A percentile compares a stretch with the other conserved stretches of the same genome.
Conservation (phyloP, 2,888 invertebrate genomes). For the Noctua pronuba region DNA sequence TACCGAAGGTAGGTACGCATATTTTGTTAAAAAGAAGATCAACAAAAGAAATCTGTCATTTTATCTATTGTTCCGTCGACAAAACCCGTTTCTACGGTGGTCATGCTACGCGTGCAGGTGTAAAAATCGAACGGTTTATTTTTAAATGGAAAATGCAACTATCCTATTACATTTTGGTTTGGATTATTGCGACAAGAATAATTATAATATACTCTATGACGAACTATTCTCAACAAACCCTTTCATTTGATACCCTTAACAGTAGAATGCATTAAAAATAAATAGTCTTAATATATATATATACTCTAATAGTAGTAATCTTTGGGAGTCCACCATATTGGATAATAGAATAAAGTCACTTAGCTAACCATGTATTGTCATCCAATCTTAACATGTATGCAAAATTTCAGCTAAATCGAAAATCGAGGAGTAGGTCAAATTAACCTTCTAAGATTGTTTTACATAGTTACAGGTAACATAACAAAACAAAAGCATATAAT, state of each 20-base stretch:
- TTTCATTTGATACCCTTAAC: background rate
- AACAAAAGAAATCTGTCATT: too few relatives aligned
- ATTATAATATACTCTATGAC: background rate
- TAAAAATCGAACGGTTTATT: background rate
- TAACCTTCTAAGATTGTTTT: background rate
- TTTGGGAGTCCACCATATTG: background rate
- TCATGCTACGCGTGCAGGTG: too few relatives aligned
- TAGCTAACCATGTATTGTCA: background rate
- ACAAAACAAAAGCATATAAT: background rate
- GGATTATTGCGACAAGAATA: background rate
- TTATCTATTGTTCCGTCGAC: too few relatives aligned
- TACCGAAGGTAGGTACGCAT: background rate
- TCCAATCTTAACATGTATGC: background rate
- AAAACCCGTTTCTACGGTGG: too few relatives aligned
- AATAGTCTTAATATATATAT: too few relatives aligned
- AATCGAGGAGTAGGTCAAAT: background rate
- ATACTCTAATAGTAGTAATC: too few relatives aligned
- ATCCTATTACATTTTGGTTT: background rate
- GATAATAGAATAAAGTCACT: background rate
- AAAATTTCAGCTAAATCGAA: background rate
- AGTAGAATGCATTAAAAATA: too few relatives aligned
- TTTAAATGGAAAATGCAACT: background rate
- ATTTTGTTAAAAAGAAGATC: conserved; percentile 19
- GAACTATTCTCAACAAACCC: background rate
- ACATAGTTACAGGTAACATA: background rate